phyloP scores from a whole-genome alignment of 2,797 vertebrate species.

The Ctenochaetus hawaiiensis region DNA sequence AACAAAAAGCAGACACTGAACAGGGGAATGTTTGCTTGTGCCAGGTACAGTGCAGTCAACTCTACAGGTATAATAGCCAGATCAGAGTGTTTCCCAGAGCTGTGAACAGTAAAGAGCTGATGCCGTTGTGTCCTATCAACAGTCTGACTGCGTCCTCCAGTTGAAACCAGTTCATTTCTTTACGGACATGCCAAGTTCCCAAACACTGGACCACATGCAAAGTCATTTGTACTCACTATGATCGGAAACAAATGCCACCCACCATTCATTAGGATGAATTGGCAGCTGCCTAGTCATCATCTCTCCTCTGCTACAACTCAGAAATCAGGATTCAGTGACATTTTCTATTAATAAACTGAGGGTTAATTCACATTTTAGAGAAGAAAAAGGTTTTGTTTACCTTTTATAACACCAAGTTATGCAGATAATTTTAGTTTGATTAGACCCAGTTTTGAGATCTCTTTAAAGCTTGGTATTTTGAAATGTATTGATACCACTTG shows the following conservation, averaged over 20 bases:
- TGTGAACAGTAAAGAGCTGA: conserved; percentile 15
- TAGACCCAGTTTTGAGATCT: not conserved
- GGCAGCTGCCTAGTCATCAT: not conserved
- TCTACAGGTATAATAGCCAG: conserved; percentile 73
- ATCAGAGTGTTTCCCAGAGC: conserved; percentile 52
- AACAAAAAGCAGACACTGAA: conserved; percentile 74
- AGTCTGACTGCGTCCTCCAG: conserved; percentile 60
- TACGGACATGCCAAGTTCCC: conserved; percentile 12
- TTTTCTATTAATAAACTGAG: not conserved
- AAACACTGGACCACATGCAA: conserved; percentile 11
- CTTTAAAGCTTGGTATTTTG: not conserved
- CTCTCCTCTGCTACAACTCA: not conserved
- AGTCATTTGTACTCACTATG: conserved; percentile 4
- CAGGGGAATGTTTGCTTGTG: conserved; percentile 81
- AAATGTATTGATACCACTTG: not conserved
- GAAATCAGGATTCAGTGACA: conserved; percentile 10
- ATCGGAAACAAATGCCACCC: conserved; percentile 17
- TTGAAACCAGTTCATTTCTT: conserved; percentile 16
- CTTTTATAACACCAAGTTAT: not conserved
- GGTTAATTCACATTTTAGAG: not conserved
- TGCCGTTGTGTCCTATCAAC: conserved; percentile 24
- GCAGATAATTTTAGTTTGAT: not conserved
- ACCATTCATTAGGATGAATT: conserved; percentile 30
- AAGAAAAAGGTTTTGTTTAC: not conserved
- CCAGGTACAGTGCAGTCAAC: conserved; percentile 87